Evolutionary conservation across 2,113 vertebrate species (phyloP).

Genomic region (Zosterops japonicus): DNA sequence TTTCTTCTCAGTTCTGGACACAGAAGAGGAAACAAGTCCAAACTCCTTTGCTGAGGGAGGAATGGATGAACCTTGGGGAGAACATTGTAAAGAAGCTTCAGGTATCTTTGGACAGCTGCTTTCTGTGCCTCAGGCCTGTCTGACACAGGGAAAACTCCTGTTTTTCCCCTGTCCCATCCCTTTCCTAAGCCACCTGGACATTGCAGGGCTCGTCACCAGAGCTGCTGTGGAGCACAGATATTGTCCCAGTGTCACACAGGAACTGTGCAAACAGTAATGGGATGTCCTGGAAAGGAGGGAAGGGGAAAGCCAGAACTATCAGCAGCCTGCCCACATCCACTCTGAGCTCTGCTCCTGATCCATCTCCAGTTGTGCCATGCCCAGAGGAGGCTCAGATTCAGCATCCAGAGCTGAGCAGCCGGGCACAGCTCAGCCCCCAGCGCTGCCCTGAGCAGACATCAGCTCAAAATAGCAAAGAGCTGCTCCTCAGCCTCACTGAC

Average conservation of each 20-base stretch:
- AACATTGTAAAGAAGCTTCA: not conserved
- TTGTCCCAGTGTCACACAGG: not conserved
- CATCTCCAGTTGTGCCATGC: not conserved
- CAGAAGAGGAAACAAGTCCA: not conserved
- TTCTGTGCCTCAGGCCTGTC: not conserved
- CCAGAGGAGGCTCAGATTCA: not conserved
- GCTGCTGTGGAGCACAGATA: not conserved
- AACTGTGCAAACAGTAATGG: not conserved
- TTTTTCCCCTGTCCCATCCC: not conserved
- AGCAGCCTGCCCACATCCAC: accelerated
- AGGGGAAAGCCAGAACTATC: not conserved
- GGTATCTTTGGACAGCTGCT: not conserved
- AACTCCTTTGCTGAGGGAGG: not conserved
- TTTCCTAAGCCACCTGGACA: not conserved
- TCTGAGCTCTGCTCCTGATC: not conserved
- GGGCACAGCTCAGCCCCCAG: not conserved
- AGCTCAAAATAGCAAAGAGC: not conserved
- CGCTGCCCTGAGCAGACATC: not conserved
- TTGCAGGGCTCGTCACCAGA: accelerated
- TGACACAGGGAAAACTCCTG: not conserved
- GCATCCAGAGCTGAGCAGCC: not conserved
- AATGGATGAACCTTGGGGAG: not conserved
- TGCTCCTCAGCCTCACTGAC: not conserved
- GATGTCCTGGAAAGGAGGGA: not conserved
- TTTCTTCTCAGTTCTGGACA: not conserved